Percentiles rank a stretch among this genome's conserved stretches.
Conservation (phyloP, 2,888 invertebrate genomes). For the Agrotis clavis region DNA sequence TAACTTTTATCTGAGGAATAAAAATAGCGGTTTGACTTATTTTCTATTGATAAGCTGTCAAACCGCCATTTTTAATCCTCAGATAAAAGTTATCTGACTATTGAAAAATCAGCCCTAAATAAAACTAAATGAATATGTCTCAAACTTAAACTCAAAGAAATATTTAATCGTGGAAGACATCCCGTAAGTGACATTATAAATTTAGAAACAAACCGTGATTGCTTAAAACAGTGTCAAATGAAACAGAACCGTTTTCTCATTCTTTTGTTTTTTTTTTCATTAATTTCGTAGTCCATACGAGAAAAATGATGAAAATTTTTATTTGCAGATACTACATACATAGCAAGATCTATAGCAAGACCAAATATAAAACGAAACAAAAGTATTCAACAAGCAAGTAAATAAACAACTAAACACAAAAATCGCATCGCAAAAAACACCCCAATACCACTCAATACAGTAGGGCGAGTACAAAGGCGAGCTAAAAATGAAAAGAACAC, state of each 20-base stretch:
- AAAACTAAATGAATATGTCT: no score
- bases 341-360: neutral
- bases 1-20: no score
- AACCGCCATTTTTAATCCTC: no score
- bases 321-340: neutral
- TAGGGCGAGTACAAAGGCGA: constrained; percentile 46
- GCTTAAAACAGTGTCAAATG: neutral
- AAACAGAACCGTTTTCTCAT: constrained; percentile 4
- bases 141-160: no score
- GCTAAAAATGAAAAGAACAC: constrained; percentile 46
- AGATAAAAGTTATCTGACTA: no score
- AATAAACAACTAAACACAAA: constrained; percentile 8
- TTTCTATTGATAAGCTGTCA: no score
- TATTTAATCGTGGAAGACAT: no score
- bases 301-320: neutral
- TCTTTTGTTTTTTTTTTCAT: neutral
- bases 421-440: constrained; percentile 29
- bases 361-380: neutral
- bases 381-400: constrained; percentile 7
- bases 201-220: neutral
- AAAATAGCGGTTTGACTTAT: no score
- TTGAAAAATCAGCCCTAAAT: no score
- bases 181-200: no score
- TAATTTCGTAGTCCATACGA: no score
- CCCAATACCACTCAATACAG: constrained; percentile 41